These are phyloP conservation scores for Larimichthys polyactis DNA, from an alignment of 2,113 vertebrate genomes.

Conservation along the genomic window DNA sequence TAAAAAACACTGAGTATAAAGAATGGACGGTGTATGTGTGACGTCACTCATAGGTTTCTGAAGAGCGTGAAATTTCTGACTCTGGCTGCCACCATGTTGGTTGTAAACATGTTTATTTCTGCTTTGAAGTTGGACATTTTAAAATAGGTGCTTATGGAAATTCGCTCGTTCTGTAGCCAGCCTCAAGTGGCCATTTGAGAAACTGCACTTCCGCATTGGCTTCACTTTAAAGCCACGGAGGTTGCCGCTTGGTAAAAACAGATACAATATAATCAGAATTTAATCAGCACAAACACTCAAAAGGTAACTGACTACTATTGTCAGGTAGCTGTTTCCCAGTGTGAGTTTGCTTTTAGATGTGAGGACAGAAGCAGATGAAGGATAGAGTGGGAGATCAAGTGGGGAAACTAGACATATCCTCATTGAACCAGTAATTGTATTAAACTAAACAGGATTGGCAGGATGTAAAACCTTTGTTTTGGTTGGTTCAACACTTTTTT, in stretches of 20 bases:
- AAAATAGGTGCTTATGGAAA: no score
- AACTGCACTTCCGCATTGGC: no score
- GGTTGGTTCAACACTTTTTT: background rate
- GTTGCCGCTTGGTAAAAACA: no score
- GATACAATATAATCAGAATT: background rate
- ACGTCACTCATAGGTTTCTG: no score
- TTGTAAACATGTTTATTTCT: no score
- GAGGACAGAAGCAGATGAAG: conserved; percentile 19
- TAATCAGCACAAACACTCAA: background rate
- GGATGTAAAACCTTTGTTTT: background rate
- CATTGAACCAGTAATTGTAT: background rate
- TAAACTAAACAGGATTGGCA: background rate
- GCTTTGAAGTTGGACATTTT: no score
- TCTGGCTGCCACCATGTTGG: no score
- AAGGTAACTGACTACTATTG: background rate
- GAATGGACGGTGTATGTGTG: no score
- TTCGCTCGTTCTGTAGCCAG: no score
- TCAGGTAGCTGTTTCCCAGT: background rate
- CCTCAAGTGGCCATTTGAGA: no score
- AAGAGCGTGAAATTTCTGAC: no score
- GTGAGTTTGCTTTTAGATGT: background rate
- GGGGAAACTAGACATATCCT: conserved; percentile 3
- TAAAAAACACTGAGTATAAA: background rate
- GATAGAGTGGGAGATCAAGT: conserved; percentile 22
- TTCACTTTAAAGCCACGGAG: no score